These are phyloP conservation scores for Gallinago media DNA, from an alignment of 2,113 vertebrate genomes.

Conservation along the genomic window DNA sequence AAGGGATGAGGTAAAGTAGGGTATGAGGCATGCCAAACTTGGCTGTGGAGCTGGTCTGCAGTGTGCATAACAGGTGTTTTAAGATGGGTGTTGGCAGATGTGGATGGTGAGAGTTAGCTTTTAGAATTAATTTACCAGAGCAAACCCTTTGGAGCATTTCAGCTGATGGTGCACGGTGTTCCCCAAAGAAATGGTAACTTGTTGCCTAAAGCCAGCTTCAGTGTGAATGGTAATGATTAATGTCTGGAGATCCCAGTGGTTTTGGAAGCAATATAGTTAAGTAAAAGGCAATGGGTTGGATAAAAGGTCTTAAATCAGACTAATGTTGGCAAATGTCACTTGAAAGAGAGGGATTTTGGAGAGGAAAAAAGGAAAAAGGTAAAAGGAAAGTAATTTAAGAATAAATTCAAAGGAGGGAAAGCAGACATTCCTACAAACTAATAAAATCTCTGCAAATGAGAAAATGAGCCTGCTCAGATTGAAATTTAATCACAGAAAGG, in stretches of 20 bases:
- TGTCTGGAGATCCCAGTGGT: slow-evolving; percentile 51
- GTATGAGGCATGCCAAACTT: fast-evolving
- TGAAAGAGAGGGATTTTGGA: slow-evolving; percentile 64
- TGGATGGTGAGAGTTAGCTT: background rate
- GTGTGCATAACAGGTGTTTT: background rate
- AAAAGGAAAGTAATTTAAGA: slow-evolving; percentile 28
- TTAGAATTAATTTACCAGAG: slow-evolving; percentile 25
- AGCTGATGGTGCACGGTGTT: background rate
- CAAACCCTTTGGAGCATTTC: background rate
- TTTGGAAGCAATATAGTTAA: slow-evolving; percentile 68
- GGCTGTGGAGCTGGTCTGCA: fast-evolving
- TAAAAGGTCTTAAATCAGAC: slow-evolving; percentile 72
- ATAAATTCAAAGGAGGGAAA: slow-evolving; percentile 48
- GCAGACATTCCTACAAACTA: slow-evolving; percentile 34
- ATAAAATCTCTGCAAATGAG: slow-evolving; percentile 58
- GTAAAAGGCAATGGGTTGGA: slow-evolving; percentile 68
- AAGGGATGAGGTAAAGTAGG: fast-evolving
- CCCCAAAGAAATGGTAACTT: slow-evolving; percentile 27
- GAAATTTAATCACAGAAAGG: slow-evolving; percentile 58
- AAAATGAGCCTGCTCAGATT: slow-evolving; percentile 56
- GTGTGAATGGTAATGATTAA: slow-evolving; percentile 28
- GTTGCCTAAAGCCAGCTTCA: slow-evolving; percentile 40
- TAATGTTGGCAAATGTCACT: slow-evolving; percentile 68
- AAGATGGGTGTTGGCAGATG: fast-evolving
- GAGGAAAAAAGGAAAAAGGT: background rate